A percentile compares a stretch with the other conserved stretches of the same genome.
Evolutionary conservation across 2,888 invertebrate genomes (phyloP).

Genomic region (Thereva nobilitata): DNA sequence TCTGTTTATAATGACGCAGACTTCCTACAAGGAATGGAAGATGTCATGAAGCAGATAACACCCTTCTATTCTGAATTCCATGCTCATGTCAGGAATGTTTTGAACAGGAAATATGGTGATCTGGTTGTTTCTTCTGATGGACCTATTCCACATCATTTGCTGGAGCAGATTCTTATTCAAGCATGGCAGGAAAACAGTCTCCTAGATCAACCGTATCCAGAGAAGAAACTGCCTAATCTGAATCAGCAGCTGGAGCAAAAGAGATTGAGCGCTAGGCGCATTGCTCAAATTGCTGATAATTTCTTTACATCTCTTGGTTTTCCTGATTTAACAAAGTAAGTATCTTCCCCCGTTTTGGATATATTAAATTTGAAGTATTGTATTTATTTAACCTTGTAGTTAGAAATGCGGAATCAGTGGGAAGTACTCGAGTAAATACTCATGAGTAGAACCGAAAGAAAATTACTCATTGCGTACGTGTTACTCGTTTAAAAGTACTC

Average conservation of each 20-base stretch:
- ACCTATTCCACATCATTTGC: slow-evolving; percentile 75
- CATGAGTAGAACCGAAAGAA: no score
- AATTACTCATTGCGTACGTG: no score
- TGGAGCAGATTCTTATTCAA: slow-evolving; percentile 62
- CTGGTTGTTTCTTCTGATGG: slow-evolving; percentile 65
- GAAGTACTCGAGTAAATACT: no score
- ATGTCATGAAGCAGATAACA: slow-evolving; percentile 69
- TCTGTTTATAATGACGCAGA: slow-evolving; percentile 49
- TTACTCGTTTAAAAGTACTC: no score
- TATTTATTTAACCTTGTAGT: no score
- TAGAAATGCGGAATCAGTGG: no score
- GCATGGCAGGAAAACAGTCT: slow-evolving; percentile 51
- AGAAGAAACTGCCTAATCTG: slow-evolving; percentile 71
- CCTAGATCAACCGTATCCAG: slow-evolving; percentile 72
- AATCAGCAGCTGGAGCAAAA: slow-evolving; percentile 59
- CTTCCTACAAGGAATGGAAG: slow-evolving; percentile 52
- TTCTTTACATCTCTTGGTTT: slow-evolving; percentile 53
- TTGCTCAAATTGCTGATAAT: slow-evolving; percentile 50
- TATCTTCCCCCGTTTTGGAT: no score
- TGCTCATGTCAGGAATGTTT: slow-evolving; percentile 74
- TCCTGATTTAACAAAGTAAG: slow-evolving; percentile 10
- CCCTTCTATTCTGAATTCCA: slow-evolving; percentile 83
- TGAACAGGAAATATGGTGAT: slow-evolving; percentile 70
- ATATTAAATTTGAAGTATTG: no score
- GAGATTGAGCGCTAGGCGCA: slow-evolving; percentile 47